Evolutionary conservation across 2,888 invertebrate genomes (phyloP).

Genomic region (Scaptomyza tumidula): DNA sequence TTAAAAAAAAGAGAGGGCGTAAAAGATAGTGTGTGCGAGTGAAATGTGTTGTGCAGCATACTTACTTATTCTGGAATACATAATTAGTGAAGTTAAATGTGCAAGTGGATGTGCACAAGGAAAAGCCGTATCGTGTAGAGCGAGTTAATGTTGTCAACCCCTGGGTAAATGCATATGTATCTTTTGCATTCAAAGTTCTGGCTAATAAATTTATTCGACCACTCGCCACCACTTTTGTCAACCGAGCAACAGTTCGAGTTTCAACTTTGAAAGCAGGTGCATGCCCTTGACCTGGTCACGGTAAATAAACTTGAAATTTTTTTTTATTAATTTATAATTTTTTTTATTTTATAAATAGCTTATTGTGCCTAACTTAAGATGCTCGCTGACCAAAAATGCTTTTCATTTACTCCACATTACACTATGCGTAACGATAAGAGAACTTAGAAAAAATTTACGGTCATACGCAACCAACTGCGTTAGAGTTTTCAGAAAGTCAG

Average conservation of each 20-base stretch:
- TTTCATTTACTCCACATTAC: too few relatives aligned
- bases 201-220: constrained; percentile 73
- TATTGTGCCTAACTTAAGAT: constrained; percentile 13
- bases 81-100: constrained; percentile 61
- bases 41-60: constrained; percentile 29
- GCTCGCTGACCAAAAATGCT: constrained; percentile 4
- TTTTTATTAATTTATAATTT: too few relatives aligned
- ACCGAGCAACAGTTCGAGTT: constrained; percentile 15
- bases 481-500: too few relatives aligned
- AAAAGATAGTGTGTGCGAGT: neutral
- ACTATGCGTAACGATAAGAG: too few relatives aligned
- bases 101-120: constrained; percentile 31
- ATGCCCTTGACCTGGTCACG: constrained; percentile 56
- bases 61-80: constrained; percentile 76
- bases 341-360: constrained; percentile 44
- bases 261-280: constrained; percentile 54
- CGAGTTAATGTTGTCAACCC: constrained; percentile 73
- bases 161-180: constrained; percentile 39
- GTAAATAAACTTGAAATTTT: constrained; percentile 59
- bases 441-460: too few relatives aligned
- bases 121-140: constrained; percentile 26
- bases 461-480: too few relatives aligned
- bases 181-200: constrained; percentile 25
- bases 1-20: neutral
- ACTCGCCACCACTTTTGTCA: constrained; percentile 64